Evolutionary conservation across 2,113 vertebrate species (phyloP).

Genomic region (Actenoides lindsayi): DNA sequence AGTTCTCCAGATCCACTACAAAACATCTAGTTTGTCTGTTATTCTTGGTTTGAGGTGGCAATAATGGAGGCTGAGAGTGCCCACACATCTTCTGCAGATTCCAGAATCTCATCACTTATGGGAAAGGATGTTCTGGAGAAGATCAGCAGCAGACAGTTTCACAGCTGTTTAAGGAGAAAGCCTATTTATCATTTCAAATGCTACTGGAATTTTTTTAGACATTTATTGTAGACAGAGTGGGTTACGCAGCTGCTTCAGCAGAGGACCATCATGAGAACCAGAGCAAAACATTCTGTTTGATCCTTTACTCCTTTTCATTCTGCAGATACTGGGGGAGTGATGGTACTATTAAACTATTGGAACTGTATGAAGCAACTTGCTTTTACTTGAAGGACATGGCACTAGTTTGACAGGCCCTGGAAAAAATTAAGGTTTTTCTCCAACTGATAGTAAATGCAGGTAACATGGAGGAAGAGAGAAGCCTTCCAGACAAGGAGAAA

Average conservation of each 20-base stretch:
- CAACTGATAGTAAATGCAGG: neutral
- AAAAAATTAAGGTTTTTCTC: neutral
- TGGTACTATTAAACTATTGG: neutral
- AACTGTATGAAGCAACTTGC: neutral
- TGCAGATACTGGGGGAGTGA: neutral
- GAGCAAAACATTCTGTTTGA: neutral
- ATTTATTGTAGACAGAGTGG: neutral
- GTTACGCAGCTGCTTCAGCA: neutral
- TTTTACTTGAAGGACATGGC: neutral
- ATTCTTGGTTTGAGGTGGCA: neutral
- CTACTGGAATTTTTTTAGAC: neutral
- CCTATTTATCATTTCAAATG: neutral
- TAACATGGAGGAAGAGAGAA: neutral
- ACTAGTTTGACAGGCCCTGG: neutral
- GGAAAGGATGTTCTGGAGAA: conserved; percentile 34
- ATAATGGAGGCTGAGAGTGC: neutral
- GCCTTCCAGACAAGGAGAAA: neutral
- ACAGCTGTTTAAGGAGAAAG: conserved; percentile 27
- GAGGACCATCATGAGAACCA: accelerated
- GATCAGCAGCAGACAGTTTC: neutral
- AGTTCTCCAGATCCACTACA: neutral
- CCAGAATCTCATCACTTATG: conserved; percentile 9
- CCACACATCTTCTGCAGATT: neutral
- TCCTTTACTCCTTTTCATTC: neutral
- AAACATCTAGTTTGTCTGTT: neutral